phyloP scores from a whole-genome alignment of 2,888 invertebrate genomes.

The Ceraclea dissimilis region DNA sequence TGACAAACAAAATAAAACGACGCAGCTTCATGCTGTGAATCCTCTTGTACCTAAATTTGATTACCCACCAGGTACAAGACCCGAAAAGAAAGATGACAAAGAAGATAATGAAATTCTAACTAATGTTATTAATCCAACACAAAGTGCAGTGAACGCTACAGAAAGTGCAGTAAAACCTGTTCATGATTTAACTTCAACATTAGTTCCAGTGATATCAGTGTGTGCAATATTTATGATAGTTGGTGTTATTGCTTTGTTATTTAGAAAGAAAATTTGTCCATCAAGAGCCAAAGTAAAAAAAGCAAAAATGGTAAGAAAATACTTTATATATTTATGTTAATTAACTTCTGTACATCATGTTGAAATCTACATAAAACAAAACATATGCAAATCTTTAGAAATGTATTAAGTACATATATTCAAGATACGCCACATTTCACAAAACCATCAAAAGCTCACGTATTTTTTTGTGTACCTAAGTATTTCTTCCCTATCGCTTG shows the following conservation, averaged over 20 bases:
- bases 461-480: too few species aligned
- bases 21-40: constrained; percentile 23
- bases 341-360: neutral
- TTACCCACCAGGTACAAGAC: constrained; percentile 16
- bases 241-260: constrained; percentile 58
- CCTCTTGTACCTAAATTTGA: constrained; percentile 22
- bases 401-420: too few species aligned
- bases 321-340: constrained; percentile 5
- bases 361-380: too few species aligned
- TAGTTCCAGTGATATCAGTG: constrained; percentile 65
- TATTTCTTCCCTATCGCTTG: too few species aligned
- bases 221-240: constrained; percentile 62
- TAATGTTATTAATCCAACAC: constrained; percentile 23
- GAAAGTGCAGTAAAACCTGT: constrained; percentile 38
- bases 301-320: constrained; percentile 61
- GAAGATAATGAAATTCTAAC: constrained; percentile 9
- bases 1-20: constrained; percentile 28
- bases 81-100: constrained; percentile 7
- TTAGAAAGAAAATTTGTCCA: constrained; percentile 61
- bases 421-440: too few species aligned
- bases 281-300: constrained; percentile 59
- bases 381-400: too few species aligned
- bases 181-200: constrained; percentile 54
- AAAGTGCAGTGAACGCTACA: constrained; percentile 16
- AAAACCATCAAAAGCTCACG: too few species aligned